phyloP scores from a whole-genome alignment of 2,113 vertebrate genomes.

The Lasiurus cinereus region DNA sequence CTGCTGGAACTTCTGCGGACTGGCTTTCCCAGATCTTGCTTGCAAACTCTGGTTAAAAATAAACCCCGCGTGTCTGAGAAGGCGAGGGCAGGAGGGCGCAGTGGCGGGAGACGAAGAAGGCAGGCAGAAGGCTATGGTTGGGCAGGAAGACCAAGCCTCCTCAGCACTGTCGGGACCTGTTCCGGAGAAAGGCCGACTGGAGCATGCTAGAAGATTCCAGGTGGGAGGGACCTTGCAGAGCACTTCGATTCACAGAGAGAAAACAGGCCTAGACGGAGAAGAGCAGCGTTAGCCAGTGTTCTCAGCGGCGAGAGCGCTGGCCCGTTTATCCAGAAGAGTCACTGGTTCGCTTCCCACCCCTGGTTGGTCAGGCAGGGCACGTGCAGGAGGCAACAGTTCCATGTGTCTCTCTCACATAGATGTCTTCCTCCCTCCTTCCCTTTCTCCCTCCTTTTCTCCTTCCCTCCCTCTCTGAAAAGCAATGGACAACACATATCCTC shows the following conservation, averaged over 20 bases:
- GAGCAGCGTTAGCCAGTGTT: background rate
- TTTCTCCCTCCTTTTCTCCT: too few species aligned
- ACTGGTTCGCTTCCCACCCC: too few species aligned
- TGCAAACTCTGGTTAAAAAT: slow-evolving; percentile 74
- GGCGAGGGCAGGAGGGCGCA: background rate
- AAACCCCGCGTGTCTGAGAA: slow-evolving; percentile 38
- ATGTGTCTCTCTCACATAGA: too few species aligned
- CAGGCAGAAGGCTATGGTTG: background rate
- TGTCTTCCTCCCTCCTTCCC: too few species aligned
- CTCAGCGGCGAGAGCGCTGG: too few species aligned
- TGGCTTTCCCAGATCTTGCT: slow-evolving; percentile 76
- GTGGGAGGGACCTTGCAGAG: background rate
- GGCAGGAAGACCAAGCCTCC: background rate
- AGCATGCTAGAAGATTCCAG: background rate
- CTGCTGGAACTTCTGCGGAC: background rate
- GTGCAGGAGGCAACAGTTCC: too few species aligned
- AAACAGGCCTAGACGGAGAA: background rate
- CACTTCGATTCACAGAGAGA: background rate
- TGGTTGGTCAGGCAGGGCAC: too few species aligned
- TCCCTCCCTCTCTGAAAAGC: too few species aligned
- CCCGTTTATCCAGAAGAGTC: too few species aligned
- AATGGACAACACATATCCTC: too few species aligned
- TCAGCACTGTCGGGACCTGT: background rate
- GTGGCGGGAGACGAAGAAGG: background rate
- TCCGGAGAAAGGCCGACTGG: background rate